These are phyloP conservation scores for Dermochelys coriacea DNA, from an alignment of 2,797 vertebrate genomes.

Conservation along the genomic window DNA sequence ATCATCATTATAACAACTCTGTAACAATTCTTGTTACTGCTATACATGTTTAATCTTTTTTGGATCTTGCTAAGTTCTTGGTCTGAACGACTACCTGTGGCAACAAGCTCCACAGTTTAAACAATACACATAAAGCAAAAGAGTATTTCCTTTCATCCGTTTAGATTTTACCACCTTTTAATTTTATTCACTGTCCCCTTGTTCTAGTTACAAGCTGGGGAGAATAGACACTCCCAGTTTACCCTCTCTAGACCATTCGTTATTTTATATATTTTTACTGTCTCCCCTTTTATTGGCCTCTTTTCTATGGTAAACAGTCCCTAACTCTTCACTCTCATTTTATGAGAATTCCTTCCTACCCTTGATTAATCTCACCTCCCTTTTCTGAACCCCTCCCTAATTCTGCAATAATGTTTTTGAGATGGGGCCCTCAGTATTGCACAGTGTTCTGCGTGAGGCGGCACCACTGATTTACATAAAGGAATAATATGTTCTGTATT, in stretches of 20 bases:
- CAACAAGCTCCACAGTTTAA: background rate
- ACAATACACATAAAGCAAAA: background rate
- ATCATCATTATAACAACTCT: background rate
- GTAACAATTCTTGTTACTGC: background rate
- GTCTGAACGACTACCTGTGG: background rate
- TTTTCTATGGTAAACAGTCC: too few species aligned
- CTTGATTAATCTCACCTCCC: background rate
- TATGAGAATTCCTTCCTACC: background rate
- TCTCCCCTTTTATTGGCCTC: background rate
- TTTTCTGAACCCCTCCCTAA: background rate
- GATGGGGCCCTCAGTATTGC: background rate
- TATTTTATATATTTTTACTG: background rate
- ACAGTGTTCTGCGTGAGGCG: background rate
- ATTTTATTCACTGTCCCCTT: background rate
- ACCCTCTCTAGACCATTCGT: background rate
- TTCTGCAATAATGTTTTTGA: background rate
- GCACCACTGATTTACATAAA: background rate
- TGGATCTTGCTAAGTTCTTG: background rate
- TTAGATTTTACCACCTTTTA: background rate
- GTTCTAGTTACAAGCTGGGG: background rate
- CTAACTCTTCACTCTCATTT: too few species aligned
- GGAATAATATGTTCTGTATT: background rate
- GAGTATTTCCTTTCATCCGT: background rate
- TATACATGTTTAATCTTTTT: fast-evolving
- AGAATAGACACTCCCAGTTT: background rate